These are phyloP conservation scores for Sweltsa coloradensis DNA, from an alignment of 1,140 invertebrate genomes.

Conservation along the genomic window DNA sequence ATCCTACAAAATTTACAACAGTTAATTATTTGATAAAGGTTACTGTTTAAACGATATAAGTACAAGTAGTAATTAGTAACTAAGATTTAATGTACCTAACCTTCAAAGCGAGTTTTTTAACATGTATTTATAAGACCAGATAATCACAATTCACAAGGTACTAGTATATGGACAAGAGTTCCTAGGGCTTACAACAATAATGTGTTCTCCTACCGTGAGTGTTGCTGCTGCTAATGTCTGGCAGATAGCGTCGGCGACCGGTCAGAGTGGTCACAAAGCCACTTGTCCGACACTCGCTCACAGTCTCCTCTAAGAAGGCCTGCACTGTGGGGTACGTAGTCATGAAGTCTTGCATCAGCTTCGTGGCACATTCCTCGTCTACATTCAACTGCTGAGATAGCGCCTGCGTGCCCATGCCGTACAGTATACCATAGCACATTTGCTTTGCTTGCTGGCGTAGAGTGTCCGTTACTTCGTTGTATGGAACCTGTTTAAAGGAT, in stretches of 20 bases:
- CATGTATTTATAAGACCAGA: too few relatives aligned
- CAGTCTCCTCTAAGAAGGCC: constrained; percentile 48
- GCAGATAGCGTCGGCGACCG: constrained; percentile 65
- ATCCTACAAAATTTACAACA: too few relatives aligned
- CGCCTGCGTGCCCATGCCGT: constrained; percentile 86
- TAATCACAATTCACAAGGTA: too few relatives aligned
- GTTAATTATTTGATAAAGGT: too few relatives aligned
- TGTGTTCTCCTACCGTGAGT: too few relatives aligned
- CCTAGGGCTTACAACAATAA: too few relatives aligned
- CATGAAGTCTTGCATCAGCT: constrained; percentile 76
- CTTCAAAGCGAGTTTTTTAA: too few relatives aligned
- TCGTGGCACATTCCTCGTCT: constrained; percentile 63
- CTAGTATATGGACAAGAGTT: too few relatives aligned
- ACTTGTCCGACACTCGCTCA: constrained; percentile 51
- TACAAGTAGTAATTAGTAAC: too few relatives aligned
- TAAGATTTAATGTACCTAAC: too few relatives aligned
- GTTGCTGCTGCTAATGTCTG: constrained; percentile 55
- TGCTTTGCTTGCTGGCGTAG: constrained; percentile 81
- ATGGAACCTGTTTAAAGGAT: too few relatives aligned
- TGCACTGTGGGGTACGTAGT: constrained; percentile 56
- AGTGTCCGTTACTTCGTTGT: constrained; percentile 59
- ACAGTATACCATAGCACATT: constrained; percentile 94
- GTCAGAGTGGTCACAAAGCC: constrained; percentile 78
- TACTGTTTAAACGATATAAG: too few relatives aligned
- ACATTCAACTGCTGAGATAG: constrained; percentile 72